Conservation (phyloP, 2,797 vertebrate species). For the Glyptemys insculpta region DNA sequence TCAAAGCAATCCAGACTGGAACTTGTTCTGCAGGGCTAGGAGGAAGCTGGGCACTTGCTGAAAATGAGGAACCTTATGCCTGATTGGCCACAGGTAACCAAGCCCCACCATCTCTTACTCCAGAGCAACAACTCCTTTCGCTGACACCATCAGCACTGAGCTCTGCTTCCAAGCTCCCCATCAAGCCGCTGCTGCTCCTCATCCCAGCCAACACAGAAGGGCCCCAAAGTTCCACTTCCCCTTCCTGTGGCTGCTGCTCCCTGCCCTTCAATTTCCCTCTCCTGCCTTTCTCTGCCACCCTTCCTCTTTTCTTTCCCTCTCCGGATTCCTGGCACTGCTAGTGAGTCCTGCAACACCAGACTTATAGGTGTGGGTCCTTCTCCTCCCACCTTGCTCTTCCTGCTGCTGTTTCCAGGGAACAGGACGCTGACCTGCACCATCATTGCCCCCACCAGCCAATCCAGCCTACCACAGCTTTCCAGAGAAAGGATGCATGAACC, state of each 20-base stretch:
- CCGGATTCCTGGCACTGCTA: not conserved
- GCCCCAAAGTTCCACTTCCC: not conserved
- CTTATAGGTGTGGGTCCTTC: not conserved
- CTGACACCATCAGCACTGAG: not conserved
- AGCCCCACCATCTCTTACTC: not conserved
- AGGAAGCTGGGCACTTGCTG: not conserved
- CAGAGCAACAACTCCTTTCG: not conserved
- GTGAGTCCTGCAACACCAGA: not conserved
- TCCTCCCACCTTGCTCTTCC: not conserved
- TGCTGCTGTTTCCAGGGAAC: not conserved
- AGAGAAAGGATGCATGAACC: not conserved
- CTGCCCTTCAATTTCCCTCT: not conserved
- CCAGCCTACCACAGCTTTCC: not conserved
- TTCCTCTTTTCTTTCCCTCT: not conserved
- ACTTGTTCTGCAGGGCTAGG: not conserved
- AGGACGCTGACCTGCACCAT: not conserved
- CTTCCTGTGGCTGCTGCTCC: not conserved
- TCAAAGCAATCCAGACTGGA: not conserved
- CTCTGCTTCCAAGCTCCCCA: not conserved
- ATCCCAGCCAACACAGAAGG: not conserved
- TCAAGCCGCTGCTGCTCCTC: not conserved
- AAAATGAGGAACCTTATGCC: not conserved
- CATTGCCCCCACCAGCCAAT: not conserved
- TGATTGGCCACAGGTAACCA: not conserved
- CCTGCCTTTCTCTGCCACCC: not conserved